phyloP scores from a whole-genome alignment of 1,140 invertebrate genomes.

The Bombus haemorrhoidalis region DNA sequence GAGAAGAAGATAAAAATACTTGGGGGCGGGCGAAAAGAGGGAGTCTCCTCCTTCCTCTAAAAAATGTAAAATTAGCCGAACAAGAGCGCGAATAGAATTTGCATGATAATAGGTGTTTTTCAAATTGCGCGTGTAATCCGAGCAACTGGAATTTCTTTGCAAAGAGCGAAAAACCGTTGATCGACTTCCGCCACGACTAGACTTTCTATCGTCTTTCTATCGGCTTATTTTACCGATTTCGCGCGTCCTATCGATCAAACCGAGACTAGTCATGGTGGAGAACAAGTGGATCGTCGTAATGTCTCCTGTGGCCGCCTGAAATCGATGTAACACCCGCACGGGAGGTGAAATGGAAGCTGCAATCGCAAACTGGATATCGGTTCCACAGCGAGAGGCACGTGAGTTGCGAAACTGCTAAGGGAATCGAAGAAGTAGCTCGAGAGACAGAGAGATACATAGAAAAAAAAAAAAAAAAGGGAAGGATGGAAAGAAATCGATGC shows the following conservation, averaged over 20 bases:
- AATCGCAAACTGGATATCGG: slow-evolving; percentile 53
- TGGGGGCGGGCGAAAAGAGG: too few relatives aligned
- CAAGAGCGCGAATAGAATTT: slow-evolving; percentile 25
- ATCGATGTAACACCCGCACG: background rate
- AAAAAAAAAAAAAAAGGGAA: background rate
- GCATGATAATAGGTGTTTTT: slow-evolving; percentile 29
- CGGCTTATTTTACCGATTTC: background rate
- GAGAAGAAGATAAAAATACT: background rate
- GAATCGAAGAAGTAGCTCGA: slow-evolving; percentile 6
- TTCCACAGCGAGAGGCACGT: background rate
- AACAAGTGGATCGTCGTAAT: background rate
- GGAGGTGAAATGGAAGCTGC: background rate
- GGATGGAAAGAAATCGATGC: slow-evolving; percentile 35
- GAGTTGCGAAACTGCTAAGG: slow-evolving; percentile 47
- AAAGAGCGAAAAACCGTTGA: slow-evolving; percentile 9
- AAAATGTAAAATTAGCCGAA: slow-evolving; percentile 9
- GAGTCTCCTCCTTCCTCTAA: background rate
- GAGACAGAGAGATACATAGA: slow-evolving; percentile 7
- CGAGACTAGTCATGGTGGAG: background rate
- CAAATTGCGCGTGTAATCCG: background rate
- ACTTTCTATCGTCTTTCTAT: too few relatives aligned
- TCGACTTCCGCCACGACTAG: background rate
- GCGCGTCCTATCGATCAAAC: background rate
- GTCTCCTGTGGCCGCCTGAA: background rate
- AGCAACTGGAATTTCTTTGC: background rate